phyloP scores from a whole-genome alignment of 2,797 vertebrate species.

The Hippocampus kuda region DNA sequence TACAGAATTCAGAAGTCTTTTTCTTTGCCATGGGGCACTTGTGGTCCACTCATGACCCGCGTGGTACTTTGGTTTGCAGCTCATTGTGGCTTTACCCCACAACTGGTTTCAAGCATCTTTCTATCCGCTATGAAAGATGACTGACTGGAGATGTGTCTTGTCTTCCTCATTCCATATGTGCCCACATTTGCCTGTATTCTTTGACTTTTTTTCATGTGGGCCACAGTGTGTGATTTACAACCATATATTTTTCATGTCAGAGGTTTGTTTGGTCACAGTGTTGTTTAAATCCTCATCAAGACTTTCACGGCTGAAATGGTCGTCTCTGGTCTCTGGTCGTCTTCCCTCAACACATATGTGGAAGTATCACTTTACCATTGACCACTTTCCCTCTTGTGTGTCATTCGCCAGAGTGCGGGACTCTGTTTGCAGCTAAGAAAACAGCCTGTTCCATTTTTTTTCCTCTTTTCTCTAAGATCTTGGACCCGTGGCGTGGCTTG shows the following conservation, averaged over 20 bases:
- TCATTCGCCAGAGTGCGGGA: slow-evolving; percentile 46
- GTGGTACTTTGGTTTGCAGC: slow-evolving; percentile 29
- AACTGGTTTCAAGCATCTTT: slow-evolving; percentile 15
- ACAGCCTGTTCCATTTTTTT: slow-evolving; percentile 33
- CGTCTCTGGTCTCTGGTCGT: slow-evolving; percentile 53
- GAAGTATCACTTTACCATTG: slow-evolving; percentile 64
- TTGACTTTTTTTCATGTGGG: slow-evolving; percentile 8
- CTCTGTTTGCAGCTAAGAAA: slow-evolving; percentile 64
- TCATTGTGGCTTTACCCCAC: slow-evolving; percentile 9
- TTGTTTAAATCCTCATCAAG: slow-evolving; percentile 67
- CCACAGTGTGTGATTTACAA: slow-evolving; percentile 20
- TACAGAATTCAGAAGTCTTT: slow-evolving; percentile 25
- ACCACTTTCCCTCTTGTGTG: slow-evolving; percentile 51
- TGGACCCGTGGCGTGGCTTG: slow-evolving; percentile 54
- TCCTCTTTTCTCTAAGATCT: slow-evolving; percentile 41
- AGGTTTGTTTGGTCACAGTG: slow-evolving; percentile 63
- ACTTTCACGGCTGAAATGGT: slow-evolving; percentile 51
- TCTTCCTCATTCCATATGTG: slow-evolving; percentile 6
- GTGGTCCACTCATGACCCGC: slow-evolving; percentile 27
- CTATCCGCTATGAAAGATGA: slow-evolving; percentile 6
- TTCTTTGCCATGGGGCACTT: slow-evolving; percentile 23
- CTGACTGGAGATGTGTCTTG: slow-evolving; percentile 6
- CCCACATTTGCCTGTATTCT: background rate
- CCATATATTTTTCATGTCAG: slow-evolving; percentile 25
- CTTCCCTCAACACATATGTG: slow-evolving; percentile 56